Evolutionary conservation across 2,888 invertebrate genomes (phyloP), one percentile per base, ranked within the genome.

Genomic region (Amiota minor): DNA sequence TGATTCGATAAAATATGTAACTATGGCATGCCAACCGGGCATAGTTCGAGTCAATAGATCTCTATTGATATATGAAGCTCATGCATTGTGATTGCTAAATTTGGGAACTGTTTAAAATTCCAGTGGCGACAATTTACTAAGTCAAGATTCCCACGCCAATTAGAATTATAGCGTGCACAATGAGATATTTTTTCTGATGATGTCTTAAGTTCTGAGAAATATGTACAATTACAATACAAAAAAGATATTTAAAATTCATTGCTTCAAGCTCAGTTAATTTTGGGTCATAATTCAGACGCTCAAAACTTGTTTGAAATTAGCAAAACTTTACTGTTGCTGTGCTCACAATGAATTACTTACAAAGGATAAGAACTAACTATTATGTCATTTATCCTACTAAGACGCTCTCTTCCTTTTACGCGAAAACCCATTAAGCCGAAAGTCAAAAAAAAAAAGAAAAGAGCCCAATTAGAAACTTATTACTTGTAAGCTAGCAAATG

Each of bases 101-200:
- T 65, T 47, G 65, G 65, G n/a, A 65, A 18, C 14, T 49, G 65
- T 18, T 50, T 47, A 49, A 50, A 53, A 70, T 55, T 67, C 67
- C 8, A 67, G n/a, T 23, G 23, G n/a, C n/a, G 35, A 67, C 71
- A 75, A 72, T 9, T 14, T 53, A 14, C 9, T 18, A 59, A 16
- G 20, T 50, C 12, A 47, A 65, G 47, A 68, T 82, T 83, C 85
- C 82, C 83, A 83, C 83, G 83, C 85, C 83, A 83, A 83, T 83
- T 83, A 85, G 81, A 84, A 84, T 77, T 76, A 72, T 68, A 45
- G 65, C 64, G 68, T 69, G 67, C 68, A 65, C 16, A 35, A 65
- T 50, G 50, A 53, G 45, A 14, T 65, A 65, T 65, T 65, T 46
- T 12, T 23, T 23, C 23, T 35, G 35, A 35, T 35, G 35, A 35